Evolutionary conservation across 2,113 vertebrate species (phyloP).

Genomic region (Zapus hudsonius): DNA sequence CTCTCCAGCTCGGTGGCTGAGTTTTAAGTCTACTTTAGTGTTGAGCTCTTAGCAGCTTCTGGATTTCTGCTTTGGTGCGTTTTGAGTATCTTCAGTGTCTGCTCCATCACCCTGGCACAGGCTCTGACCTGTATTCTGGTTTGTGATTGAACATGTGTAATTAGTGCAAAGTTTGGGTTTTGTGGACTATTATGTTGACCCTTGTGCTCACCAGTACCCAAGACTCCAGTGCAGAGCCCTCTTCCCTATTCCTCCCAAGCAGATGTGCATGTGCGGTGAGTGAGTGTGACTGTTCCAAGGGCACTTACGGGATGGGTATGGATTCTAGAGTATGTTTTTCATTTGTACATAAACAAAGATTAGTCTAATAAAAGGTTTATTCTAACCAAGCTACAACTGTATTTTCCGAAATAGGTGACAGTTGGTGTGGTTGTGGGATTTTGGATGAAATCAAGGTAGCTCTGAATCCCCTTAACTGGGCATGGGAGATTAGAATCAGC

Average conservation of each 20-base stretch:
- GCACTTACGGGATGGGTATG: background rate
- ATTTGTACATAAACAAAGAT: conserved; percentile 1
- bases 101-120: no score
- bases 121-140: conserved; percentile 27
- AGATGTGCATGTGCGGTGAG: conserved; percentile 37
- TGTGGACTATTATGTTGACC: conserved; percentile 37
- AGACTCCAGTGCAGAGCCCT: conserved; percentile 34
- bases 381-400: background rate
- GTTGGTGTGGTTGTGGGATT: background rate
- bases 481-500: no score
- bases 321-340: background rate
- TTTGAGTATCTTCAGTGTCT: no score
- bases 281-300: conserved; percentile 25
- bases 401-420: background rate
- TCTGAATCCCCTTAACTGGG: no score
- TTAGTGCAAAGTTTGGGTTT: conserved; percentile 27
- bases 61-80: no score
- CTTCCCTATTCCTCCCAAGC: conserved; percentile 54
- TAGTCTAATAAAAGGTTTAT: background rate
- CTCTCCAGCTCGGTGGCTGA: no score
- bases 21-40: no score
- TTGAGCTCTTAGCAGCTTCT: no score
- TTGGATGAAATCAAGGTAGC: background rate
- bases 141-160: conserved; percentile 13
- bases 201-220: background rate